A percentile compares a stretch with the other conserved stretches of the same genome.
These are phyloP conservation scores for Sterna hirundo DNA, from an alignment of 2,113 vertebrate genomes.

Conservation along the genomic window DNA sequence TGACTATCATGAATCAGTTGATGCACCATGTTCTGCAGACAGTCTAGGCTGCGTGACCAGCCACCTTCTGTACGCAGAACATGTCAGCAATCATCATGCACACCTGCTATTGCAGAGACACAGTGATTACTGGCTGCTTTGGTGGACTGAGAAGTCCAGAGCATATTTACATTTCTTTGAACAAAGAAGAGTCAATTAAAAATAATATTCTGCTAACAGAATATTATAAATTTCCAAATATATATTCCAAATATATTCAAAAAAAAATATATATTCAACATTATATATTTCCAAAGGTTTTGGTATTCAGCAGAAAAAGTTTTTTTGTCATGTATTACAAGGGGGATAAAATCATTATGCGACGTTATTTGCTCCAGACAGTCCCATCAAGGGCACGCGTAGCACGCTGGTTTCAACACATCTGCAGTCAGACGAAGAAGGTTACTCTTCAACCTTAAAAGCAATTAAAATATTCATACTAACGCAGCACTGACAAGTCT, in stretches of 20 bases:
- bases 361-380: not conserved
- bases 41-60: not conserved
- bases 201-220: not conserved
- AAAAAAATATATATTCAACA: not conserved
- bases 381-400: not conserved
- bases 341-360: not conserved
- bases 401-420: not conserved
- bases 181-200: not conserved
- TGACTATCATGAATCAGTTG: not conserved
- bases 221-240: too few species aligned
- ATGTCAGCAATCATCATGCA: not conserved
- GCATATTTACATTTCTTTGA: not conserved
- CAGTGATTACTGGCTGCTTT: not conserved
- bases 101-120: not conserved
- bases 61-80: not conserved
- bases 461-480: constrained; percentile 16
- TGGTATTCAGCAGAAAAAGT: not conserved
- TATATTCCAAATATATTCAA: too few species aligned
- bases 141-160: not conserved
- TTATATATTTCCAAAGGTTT: not conserved
- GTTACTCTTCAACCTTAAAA: constrained; percentile 22
- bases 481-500: not conserved
- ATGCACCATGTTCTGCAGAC: not conserved
- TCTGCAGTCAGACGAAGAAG: not conserved
- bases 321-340: not conserved